Percentiles rank a stretch among this genome's conserved stretches.
phyloP scores from a whole-genome alignment of 35 echinoderm and acorn worm species.

The Amphiura filiformis region DNA sequence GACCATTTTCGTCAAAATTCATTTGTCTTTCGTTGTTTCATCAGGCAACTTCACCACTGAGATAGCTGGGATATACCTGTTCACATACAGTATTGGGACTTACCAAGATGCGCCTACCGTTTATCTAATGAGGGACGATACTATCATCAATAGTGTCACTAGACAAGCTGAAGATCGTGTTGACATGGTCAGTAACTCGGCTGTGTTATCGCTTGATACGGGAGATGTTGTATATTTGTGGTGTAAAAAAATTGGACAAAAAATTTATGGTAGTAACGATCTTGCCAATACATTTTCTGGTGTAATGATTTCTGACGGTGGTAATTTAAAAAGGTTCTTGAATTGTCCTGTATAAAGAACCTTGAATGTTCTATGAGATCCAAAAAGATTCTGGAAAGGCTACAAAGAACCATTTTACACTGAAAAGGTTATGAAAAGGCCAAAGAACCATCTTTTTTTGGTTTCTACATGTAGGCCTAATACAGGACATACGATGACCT shows the following conservation, averaged over 20 bases:
- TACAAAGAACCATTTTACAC: too few relatives aligned
- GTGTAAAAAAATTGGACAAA: not conserved
- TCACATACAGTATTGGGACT: not conserved
- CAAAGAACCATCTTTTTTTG: too few relatives aligned
- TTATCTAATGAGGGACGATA: not conserved
- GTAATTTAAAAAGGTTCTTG: too few relatives aligned
- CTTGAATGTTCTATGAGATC: too few relatives aligned
- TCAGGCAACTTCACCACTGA: not conserved
- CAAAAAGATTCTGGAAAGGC: too few relatives aligned
- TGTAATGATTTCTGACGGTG: too few relatives aligned
- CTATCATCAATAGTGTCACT: not conserved
- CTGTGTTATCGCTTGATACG: not conserved
- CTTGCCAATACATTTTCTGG: not conserved
- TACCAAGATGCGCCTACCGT: not conserved
- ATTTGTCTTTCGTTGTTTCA: too few relatives aligned
- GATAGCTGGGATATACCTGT: not conserved
- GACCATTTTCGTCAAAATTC: too few relatives aligned
- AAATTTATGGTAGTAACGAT: not conserved
- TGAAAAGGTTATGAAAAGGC: too few relatives aligned
- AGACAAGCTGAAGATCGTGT: not conserved
- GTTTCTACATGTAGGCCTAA: too few relatives aligned
- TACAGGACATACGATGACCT: too few relatives aligned
- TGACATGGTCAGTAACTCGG: not conserved
- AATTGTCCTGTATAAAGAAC: too few relatives aligned
- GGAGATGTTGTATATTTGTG: not conserved